These are phyloP conservation scores for Spheniscus humboldti DNA, from an alignment of 2,797 vertebrate genomes.

Conservation along the genomic window DNA sequence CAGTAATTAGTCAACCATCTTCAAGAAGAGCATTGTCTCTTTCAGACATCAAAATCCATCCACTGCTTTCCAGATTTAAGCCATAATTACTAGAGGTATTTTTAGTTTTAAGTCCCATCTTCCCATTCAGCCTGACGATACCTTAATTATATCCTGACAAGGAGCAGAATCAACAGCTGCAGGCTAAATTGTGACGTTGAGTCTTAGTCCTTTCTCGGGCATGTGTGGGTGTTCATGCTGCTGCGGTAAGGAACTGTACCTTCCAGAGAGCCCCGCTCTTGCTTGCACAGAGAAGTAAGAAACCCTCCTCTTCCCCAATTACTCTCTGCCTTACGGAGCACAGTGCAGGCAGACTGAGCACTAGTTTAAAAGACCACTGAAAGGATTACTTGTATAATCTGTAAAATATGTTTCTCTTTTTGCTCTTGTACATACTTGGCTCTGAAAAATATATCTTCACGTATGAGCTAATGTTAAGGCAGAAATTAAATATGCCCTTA, in stretches of 20 bases:
- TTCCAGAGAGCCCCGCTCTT: background rate
- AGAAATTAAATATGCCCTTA: background rate
- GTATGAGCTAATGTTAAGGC: background rate
- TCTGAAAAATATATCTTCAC: background rate
- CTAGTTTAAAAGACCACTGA: background rate
- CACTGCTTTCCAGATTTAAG: slow-evolving; percentile 8
- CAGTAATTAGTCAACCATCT: background rate
- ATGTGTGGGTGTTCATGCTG: background rate
- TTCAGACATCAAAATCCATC: slow-evolving; percentile 41
- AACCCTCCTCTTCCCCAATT: background rate
- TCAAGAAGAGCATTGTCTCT: slow-evolving; percentile 31
- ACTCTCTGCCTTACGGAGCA: background rate
- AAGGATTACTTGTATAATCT: background rate
- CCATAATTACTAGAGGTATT: slow-evolving; percentile 69
- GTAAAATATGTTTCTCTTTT: background rate
- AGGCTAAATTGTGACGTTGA: background rate
- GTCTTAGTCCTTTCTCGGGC: background rate
- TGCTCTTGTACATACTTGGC: background rate
- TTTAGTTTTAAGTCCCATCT: slow-evolving; percentile 68
- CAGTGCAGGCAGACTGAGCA: background rate
- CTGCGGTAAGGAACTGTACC: background rate
- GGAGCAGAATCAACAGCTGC: slow-evolving; percentile 18
- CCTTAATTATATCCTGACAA: slow-evolving; percentile 65
- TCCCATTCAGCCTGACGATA: slow-evolving; percentile 49
- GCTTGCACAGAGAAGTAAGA: background rate